Conservation (phyloP, 1,140 invertebrate species). For the Alviniconcha marisindica region DNA sequence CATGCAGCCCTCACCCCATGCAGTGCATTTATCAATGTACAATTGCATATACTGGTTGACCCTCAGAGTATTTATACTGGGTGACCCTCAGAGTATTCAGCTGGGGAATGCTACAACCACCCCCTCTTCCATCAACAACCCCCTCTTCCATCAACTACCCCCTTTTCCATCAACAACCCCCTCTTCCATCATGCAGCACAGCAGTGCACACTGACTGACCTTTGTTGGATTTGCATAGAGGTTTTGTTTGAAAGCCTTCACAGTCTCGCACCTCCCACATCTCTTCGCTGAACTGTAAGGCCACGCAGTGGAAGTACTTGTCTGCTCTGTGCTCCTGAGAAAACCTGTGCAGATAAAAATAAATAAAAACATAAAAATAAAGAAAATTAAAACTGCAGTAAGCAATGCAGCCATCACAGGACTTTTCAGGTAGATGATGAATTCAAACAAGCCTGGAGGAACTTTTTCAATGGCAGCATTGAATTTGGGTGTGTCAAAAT, state of each 20-base stretch:
- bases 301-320: background rate
- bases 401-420: background rate
- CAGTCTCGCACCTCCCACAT: background rate
- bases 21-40: no score
- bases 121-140: no score
- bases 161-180: no score
- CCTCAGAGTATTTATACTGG: no score
- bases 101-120: no score
- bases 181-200: no score
- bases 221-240: constrained; percentile 17
- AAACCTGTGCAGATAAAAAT: background rate
- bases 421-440: background rate
- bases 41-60: no score
- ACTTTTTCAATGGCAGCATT: background rate
- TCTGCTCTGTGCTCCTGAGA: background rate
- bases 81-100: no score
- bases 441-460: background rate
- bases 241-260: background rate
- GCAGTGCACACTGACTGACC: no score
- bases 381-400: background rate
- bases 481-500: background rate
- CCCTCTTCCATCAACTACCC: no score
- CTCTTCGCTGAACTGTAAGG: background rate
- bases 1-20: no score
- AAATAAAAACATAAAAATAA: background rate